Base-by-base conservation (phyloP, 2,888 invertebrate genomes). In the Temnothorax ravouxi region DNA sequence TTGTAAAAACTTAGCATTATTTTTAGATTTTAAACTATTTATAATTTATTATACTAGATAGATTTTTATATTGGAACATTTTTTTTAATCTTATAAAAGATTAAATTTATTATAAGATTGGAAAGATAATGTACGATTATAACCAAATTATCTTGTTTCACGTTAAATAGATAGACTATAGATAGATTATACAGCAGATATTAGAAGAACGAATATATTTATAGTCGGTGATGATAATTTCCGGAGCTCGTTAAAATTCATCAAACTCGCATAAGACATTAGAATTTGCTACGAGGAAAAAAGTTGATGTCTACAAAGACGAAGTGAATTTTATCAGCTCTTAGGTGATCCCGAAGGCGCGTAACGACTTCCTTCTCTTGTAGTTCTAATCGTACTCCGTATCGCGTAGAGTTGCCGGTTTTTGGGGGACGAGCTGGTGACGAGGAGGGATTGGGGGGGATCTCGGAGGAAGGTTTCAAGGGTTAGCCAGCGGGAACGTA, bases 311-410 rank as follows among this genome's bases (percentile, higher is more conserved):
- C 79, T 61, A 64, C 47, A 25, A 80, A 71, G 61, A 76, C 69
- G 50, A 85, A 86, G 84, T 84, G 82, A 89, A 89, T 89, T 88
- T 88, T 81, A 86, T 84, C 83, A 84, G 25, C 66, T 62, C 29
- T 80, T 69, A 71, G 64, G 56, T 81, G 69, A 77, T 80, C 66
- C 62, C 76, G 83, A 77, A 84, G 82, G 72, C 77, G 61, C 75
- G 81, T 85, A 89, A 89, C 87, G 88, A 89, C 88, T 89, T 88
- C 88, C 87, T 88, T 84, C 83, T 86, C 75, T 82, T 84, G 86
- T 86, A 87, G 83, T 84, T 86, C 86, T 89, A 89, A 89, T 89
- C 90, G 86, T 71, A 82, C 77, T 38, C 59, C 79, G 66, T 84
- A 85, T 85, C 88, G 83, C 81, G 18, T 72, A 80, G 84, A 76